These are phyloP conservation scores for Cotesia typhae DNA, from an alignment of 1,140 invertebrate genomes.

Conservation along the genomic window DNA sequence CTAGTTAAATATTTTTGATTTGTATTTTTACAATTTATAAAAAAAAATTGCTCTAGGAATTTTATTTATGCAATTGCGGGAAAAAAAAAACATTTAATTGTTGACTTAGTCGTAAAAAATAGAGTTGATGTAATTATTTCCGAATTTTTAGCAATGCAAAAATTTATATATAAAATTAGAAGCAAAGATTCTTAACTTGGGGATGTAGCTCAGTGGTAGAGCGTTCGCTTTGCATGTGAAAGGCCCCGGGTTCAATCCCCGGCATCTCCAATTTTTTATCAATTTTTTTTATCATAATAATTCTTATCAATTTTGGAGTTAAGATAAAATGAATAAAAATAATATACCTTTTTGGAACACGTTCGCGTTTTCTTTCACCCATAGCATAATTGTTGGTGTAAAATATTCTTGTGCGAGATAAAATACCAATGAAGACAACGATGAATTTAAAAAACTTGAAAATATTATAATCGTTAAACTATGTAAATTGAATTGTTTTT, in stretches of 20 bases:
- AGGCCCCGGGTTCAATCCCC: slow-evolving; percentile 78
- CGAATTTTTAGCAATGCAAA: background rate
- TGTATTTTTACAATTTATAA: no score
- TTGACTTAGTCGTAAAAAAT: background rate
- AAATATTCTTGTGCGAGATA: background rate
- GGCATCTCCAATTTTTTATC: slow-evolving; percentile 70
- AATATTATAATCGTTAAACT: no score
- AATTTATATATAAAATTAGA: background rate
- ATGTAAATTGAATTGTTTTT: background rate
- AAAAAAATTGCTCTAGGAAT: no score
- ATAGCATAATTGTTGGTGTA: slow-evolving; percentile 54
- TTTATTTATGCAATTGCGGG: no score
- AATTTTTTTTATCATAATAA: slow-evolving; percentile 47
- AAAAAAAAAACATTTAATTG: background rate
- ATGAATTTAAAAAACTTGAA: no score
- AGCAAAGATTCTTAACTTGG: background rate
- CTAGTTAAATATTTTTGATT: no score
- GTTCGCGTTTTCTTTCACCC: slow-evolving; percentile 57
- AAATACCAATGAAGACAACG: no score
- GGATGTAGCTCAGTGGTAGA: slow-evolving; percentile 46
- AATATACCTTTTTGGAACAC: slow-evolving; percentile 57
- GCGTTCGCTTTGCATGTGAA: slow-evolving; percentile 80
- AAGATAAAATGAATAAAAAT: slow-evolving; percentile 31
- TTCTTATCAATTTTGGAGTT: slow-evolving; percentile 6
- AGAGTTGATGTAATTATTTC: background rate